Conservation (phyloP, 2,888 invertebrate species). For the Neoscelio sp. region DNA sequence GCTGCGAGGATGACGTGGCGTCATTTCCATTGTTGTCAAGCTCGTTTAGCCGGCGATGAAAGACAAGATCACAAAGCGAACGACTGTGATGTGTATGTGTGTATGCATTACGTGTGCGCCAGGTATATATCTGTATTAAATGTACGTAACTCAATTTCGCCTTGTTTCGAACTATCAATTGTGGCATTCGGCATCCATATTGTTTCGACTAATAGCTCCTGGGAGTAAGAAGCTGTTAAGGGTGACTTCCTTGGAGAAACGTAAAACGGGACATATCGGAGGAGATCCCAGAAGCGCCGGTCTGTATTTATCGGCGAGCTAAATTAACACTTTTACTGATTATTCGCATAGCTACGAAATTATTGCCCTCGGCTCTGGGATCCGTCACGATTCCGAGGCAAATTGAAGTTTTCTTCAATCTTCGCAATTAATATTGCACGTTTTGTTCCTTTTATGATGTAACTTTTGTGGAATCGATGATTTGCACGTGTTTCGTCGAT, state of each 20-base stretch:
- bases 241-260: slow-evolving; percentile 66
- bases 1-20: slow-evolving; percentile 74
- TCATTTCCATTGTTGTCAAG: slow-evolving; percentile 53
- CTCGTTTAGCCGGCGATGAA: slow-evolving; percentile 40
- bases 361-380: slow-evolving; percentile 66
- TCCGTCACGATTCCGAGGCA: slow-evolving; percentile 60
- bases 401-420: slow-evolving; percentile 56
- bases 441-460: slow-evolving; percentile 45
- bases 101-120: too few species aligned
- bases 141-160: slow-evolving; percentile 53
- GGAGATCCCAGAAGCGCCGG: slow-evolving; percentile 68
- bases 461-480: slow-evolving; percentile 42
- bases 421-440: slow-evolving; percentile 40
- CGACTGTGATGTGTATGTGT: slow-evolving; percentile 4
- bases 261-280: slow-evolving; percentile 67
- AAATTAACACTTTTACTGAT: slow-evolving; percentile 78
- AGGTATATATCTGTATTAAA: slow-evolving; percentile 30
- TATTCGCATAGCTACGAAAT: slow-evolving; percentile 65
- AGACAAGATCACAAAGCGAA: slow-evolving; percentile 46
- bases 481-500: slow-evolving; percentile 7
- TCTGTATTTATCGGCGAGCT: slow-evolving; percentile 71
- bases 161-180: slow-evolving; percentile 77
- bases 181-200: slow-evolving; percentile 82
- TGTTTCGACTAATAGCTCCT: slow-evolving; percentile 81
- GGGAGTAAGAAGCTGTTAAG: slow-evolving; percentile 76